phyloP scores from a whole-genome alignment of 2,113 vertebrate species.

The Onychostruthus taczanowskii region DNA sequence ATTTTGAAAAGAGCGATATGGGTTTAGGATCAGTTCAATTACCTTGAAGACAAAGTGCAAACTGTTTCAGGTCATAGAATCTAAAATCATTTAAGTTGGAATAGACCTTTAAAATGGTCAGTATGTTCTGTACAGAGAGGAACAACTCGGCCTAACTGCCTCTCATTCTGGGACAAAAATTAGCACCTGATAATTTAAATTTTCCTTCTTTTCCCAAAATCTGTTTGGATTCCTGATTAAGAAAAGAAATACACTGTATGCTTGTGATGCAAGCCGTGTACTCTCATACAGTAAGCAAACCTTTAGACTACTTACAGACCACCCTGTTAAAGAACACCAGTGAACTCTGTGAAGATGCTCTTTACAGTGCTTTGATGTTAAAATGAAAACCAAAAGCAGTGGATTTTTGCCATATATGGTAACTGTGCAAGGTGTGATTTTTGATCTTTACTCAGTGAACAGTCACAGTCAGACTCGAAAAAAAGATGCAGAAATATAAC shows the following conservation, averaged over 20 bases:
- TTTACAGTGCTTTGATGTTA: slow-evolving; percentile 65
- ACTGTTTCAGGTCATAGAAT: not conserved
- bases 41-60: not conserved
- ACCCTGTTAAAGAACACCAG: slow-evolving; percentile 64
- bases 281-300: slow-evolving; percentile 68
- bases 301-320: slow-evolving; percentile 73
- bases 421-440: slow-evolving; percentile 55
- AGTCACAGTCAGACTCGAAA: not conserved
- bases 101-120: not conserved
- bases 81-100: not conserved
- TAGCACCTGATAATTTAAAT: not conserved
- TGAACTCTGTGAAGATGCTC: slow-evolving; percentile 65
- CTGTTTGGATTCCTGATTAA: not conserved
- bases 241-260: slow-evolving; percentile 14
- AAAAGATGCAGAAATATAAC: not conserved
- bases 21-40: not conserved
- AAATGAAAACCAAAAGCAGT: slow-evolving; percentile 38
- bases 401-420: slow-evolving; percentile 64
- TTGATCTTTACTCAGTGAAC: slow-evolving; percentile 34
- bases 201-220: not conserved
- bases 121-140: not conserved
- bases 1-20: not conserved
- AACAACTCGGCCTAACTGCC: not conserved
- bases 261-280: slow-evolving; percentile 50
- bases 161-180: not conserved